phyloP scores from a whole-genome alignment of 2,113 vertebrate species.

The Leucosticte australis region DNA sequence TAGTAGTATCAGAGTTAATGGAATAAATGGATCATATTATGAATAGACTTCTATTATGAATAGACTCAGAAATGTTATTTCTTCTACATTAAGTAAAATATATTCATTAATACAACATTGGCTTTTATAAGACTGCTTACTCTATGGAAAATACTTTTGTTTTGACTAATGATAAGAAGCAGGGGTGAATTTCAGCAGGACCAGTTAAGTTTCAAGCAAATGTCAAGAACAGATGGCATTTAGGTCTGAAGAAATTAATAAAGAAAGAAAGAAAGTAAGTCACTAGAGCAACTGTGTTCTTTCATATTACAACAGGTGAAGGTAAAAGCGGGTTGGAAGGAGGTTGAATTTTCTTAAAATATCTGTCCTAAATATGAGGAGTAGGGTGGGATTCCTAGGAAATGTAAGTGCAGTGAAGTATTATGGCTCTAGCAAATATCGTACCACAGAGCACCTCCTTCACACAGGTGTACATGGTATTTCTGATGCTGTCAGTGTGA shows the following conservation, averaged over 20 bases:
- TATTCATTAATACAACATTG: not conserved
- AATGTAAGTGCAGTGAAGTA: not conserved
- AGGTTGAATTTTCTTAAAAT: not conserved
- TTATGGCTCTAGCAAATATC: not conserved
- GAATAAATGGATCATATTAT: not conserved
- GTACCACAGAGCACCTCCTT: not conserved
- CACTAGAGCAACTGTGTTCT: not conserved
- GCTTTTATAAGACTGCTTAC: not conserved
- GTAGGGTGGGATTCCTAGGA: not conserved
- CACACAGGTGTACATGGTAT: not conserved
- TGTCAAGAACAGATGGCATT: not conserved
- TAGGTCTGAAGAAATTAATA: conserved; percentile 9
- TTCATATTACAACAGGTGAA: not conserved
- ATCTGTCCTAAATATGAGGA: not conserved
- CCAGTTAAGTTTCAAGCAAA: not conserved
- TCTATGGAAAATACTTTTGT: not conserved
- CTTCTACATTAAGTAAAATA: not conserved
- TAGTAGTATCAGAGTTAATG: not conserved
- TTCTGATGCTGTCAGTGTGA: not conserved
- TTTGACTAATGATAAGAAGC: not conserved
- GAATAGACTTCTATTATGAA: not conserved
- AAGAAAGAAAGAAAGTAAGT: not conserved
- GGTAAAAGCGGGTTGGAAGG: not conserved
- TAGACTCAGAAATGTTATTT: not conserved
- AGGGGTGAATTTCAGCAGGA: not conserved